Evolutionary conservation across 2,888 invertebrate species (phyloP).

Genomic region (Campoplex capitator): DNA sequence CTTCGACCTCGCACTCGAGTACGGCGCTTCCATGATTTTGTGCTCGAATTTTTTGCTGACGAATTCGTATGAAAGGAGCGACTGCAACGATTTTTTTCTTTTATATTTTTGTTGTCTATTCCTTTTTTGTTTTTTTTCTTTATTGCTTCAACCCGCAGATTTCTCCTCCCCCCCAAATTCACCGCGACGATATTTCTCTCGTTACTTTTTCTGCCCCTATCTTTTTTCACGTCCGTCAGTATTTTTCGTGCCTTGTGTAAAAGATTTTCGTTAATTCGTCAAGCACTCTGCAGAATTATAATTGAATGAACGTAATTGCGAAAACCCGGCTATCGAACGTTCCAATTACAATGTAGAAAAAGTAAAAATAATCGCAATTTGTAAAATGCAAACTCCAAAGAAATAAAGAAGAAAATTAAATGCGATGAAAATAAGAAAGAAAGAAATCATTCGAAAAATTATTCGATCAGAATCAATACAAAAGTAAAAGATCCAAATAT

Average conservation of each 20-base stretch:
- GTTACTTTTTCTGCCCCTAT: background rate
- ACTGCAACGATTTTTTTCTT: slow-evolving; percentile 86
- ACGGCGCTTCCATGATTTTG: slow-evolving; percentile 89
- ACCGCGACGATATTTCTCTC: background rate
- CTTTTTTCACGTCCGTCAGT: background rate
- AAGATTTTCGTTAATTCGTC: background rate
- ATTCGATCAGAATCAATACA: too few species aligned
- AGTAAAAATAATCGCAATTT: background rate
- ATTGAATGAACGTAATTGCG: background rate
- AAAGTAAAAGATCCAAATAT: too few species aligned
- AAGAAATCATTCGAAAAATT: too few species aligned
- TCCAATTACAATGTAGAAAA: background rate
- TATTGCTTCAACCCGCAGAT: background rate
- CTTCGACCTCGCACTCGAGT: slow-evolving; percentile 94
- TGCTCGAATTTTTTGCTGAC: slow-evolving; percentile 90
- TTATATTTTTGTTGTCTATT: background rate
- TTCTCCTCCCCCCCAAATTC: background rate
- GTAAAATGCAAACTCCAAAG: background rate
- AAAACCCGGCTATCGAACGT: background rate
- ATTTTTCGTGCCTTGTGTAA: background rate
- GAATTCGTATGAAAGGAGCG: slow-evolving; percentile 93
- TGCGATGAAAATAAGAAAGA: too few species aligned
- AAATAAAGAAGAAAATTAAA: background rate
- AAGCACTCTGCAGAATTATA: background rate
- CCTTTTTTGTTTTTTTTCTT: slow-evolving; percentile 14